Percentiles rank a stretch among this genome's conserved stretches.
phyloP scores from a whole-genome alignment of 2,888 invertebrate species.

The Melitaea athalia region DNA sequence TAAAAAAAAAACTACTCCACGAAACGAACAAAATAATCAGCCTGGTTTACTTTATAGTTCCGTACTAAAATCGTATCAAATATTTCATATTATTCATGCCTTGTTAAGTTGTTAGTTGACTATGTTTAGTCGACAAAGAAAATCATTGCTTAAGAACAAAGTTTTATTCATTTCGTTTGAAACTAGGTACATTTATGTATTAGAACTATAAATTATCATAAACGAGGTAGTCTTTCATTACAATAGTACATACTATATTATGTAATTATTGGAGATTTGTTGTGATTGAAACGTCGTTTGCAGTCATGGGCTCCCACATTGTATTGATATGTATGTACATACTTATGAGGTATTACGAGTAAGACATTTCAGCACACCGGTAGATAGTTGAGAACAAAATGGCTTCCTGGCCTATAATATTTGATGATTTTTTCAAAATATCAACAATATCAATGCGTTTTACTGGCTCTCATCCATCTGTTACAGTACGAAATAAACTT shows the following conservation, averaged over 20 bases:
- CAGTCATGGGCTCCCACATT: slow-evolving; percentile 18
- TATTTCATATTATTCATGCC: too few relatives aligned
- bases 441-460: slow-evolving; percentile 21
- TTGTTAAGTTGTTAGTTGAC: too few relatives aligned
- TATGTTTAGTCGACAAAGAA: too few relatives aligned
- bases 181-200: not conserved
- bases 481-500: slow-evolving; percentile 17
- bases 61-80: too few relatives aligned
- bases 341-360: not conserved
- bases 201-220: slow-evolving; percentile 2
- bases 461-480: slow-evolving; percentile 25
- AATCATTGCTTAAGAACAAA: not conserved
- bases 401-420: slow-evolving; percentile 19
- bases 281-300: slow-evolving; percentile 23
- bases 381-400: slow-evolving; percentile 5
- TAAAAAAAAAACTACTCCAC: too few relatives aligned
- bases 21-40: too few relatives aligned
- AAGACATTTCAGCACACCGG: not conserved
- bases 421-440: slow-evolving; percentile 29
- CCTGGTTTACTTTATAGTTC: too few relatives aligned
- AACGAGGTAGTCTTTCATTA: slow-evolving; percentile 19
- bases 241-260: not conserved
- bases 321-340: not conserved
- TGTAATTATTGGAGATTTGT: slow-evolving; percentile 15
- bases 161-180: slow-evolving; percentile 1